Evolutionary conservation across 2,888 invertebrate genomes (phyloP), one percentile per base, ranked within the genome.

Genomic region (Hypselothyrea guttata): DNA sequence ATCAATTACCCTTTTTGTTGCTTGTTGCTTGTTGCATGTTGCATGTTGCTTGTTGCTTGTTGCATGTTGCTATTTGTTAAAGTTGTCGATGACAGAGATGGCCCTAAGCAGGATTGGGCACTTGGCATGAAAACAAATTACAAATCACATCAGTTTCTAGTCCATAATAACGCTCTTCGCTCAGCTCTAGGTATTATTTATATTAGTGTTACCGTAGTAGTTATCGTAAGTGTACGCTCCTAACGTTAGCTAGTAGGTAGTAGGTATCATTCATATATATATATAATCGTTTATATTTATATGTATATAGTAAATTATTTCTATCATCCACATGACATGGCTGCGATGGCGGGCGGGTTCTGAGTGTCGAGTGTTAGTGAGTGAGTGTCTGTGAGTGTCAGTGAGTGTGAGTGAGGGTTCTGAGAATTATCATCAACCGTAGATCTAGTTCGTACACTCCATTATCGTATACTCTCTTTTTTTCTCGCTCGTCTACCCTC

Each of bases 71-170:
- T 46, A 37, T 48, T 75, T 35, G 40, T n/a, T n/a, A n/a, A n/a
- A n/a, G n/a, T 4, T 22, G 5, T 22, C 2, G 2, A 22, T 5
- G 22, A 22, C 22, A 22, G 22, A 22, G 3, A 22, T 22, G 22
- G 22, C 22, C 22, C 22, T 22, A 47, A n/a, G 56, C 55, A 62
- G 73, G 42, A 70, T 59, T 53, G 62, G 61, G 68, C 84, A 75
- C 75, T 82, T 82, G 58, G 61, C 84, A 78, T 82, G 77, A 82
- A 84, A 84, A 62, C 79, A 78, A 22, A 22, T 78, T 85, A 78
- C 85, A 78, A 78, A 82, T 78, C 85, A 78, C 84, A 82, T 78
- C 85, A 84, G 85, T 78, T 78, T 55, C 79, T 63, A 82, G 85
- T 84, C 68, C 71, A 67, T 77, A 78, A 59, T 77, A 75, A 74